Evolutionary conservation across 2,797 vertebrate species (phyloP), one percentile per base, ranked within the genome.

Genomic region (Danio albolineatus): DNA sequence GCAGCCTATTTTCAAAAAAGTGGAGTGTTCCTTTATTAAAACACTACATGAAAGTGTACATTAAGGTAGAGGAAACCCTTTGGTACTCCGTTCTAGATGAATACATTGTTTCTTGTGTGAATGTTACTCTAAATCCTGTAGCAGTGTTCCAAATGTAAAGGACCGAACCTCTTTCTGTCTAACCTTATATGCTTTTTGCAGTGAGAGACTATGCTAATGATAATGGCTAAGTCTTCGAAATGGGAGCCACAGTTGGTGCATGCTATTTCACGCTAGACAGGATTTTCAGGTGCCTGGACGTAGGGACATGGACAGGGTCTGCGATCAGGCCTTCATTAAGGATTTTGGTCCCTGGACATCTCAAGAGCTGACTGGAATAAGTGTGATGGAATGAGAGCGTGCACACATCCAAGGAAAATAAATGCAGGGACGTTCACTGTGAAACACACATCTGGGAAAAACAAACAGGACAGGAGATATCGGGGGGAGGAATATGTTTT

Each of bases 21-120:
- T 2, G 44, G 7, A 7, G 7, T 46, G 7, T 2, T 46, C 44
- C 2, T 12, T 17, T 28, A 17, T 19, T 84, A 79, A 83, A 65
- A 86, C 84, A 74, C 86, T 85, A 84, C 87, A 88, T 85, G 85
- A 87, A 89, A 93, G 89, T 88, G 90, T 89, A 88, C 87, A 91
- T 91, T 92, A 92, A 90, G 88, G 88, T 17, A 76, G 81, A 73
- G 89, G 83, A 93, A 92, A 93, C 92, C 89, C 89, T 73, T 62
- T 54, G 54, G 21, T 51, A 48, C 61, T 66, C 38, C 70, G 61
- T 82, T 85, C 79, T 85, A 17, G 51, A 59, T 64, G 73, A 44
- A 51, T 80, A 80, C 70, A 59, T 76, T 7, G 10, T 44, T 67
- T 44, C n/a, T 8, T 9, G 14, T 66, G 59, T 67, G 46, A 79